Base-by-base conservation (phyloP, 2,113 vertebrate species). In the Gadus chalcogrammus region DNA sequence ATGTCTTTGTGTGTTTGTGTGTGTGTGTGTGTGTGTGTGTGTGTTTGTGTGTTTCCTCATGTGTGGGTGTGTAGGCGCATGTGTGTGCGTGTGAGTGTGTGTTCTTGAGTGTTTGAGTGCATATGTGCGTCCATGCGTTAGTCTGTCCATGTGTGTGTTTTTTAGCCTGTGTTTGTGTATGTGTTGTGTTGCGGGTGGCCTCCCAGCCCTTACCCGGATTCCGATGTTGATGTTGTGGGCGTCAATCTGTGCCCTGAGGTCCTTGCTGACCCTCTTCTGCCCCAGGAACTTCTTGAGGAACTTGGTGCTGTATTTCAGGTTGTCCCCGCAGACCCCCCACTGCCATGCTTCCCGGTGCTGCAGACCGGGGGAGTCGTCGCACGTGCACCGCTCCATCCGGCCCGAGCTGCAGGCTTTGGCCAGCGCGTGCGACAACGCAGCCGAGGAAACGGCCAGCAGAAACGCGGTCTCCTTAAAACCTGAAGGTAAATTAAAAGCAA, bases 401-500 rank as follows among this genome's bases (percentile, higher is more conserved):
- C 97, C 97, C 0, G 95, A 97, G 15, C 97, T 99, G 81, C 97
- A 99, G 0, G 97, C 97, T 68, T 97, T 95, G 79, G 97, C 97
- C 72, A 99, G 84, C 0, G 96, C 92, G 67, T 99, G 97, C 0
- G 96, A 96, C 65, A 99, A 89, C 0, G 97, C 96, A 0, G 97
- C 97, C 0, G 97, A 91, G 12, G 97, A 99, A 82, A 98, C 92
- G 0, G 97, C 96, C 2, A 95, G 93, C 42, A 99, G 93, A 85
- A 99, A 98, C 16, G 97, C 96, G 0, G 97, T 98, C 83, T 99
- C 97, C 89, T 98, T 98, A 79, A 99, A 98, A 17, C 96, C 97
- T 99, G 89, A 8, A 56, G 59, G 55, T 48, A 48, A 48, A 48
- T 11, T 48, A 11, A 48, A 48, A 48, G 42, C 42, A 48, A 48